Percentiles rank a stretch among this genome's conserved stretches.
phyloP scores from a whole-genome alignment of 2,888 invertebrate species.

The Tetropium fuscum region DNA sequence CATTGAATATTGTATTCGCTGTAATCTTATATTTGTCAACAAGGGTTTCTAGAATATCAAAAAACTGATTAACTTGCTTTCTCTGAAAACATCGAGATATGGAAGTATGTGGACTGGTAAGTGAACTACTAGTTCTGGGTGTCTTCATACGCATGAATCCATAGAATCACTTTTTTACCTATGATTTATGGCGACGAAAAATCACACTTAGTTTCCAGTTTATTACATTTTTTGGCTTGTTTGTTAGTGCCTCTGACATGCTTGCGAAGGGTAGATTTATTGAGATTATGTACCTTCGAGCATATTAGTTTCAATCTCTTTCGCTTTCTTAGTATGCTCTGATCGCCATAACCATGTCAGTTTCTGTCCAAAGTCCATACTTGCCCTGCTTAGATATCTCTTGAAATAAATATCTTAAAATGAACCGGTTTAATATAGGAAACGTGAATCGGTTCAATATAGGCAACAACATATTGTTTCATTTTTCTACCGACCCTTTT shows the following conservation, averaged over 20 bases:
- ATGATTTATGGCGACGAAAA: slow-evolving; percentile 27
- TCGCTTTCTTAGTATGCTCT: slow-evolving; percentile 8
- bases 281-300: slow-evolving; percentile 17
- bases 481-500: slow-evolving; percentile 6
- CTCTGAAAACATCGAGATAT: slow-evolving; percentile 36
- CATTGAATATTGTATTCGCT: slow-evolving; percentile 33
- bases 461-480: background rate
- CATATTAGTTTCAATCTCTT: slow-evolving; percentile 9
- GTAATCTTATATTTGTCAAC: slow-evolving; percentile 30
- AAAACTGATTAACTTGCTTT: slow-evolving; percentile 36
- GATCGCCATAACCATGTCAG: slow-evolving; percentile 7
- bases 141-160: slow-evolving; percentile 34
- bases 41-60: slow-evolving; percentile 34
- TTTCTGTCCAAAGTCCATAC: slow-evolving; percentile 10
- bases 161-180: slow-evolving; percentile 40
- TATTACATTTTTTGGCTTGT: slow-evolving; percentile 6
- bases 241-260: slow-evolving; percentile 13
- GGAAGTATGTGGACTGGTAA: slow-evolving; percentile 16
- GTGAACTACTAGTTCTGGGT: slow-evolving; percentile 36
- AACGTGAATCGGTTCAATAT: slow-evolving; percentile 14
- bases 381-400: slow-evolving; percentile 15
- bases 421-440: slow-evolving; percentile 2
- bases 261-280: slow-evolving; percentile 12
- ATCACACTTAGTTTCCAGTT: slow-evolving; percentile 15
- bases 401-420: slow-evolving; percentile 11